Percentiles rank a stretch among this genome's conserved stretches.
phyloP scores from a whole-genome alignment of 2,888 invertebrate genomes.

The Lithophane socia region DNA sequence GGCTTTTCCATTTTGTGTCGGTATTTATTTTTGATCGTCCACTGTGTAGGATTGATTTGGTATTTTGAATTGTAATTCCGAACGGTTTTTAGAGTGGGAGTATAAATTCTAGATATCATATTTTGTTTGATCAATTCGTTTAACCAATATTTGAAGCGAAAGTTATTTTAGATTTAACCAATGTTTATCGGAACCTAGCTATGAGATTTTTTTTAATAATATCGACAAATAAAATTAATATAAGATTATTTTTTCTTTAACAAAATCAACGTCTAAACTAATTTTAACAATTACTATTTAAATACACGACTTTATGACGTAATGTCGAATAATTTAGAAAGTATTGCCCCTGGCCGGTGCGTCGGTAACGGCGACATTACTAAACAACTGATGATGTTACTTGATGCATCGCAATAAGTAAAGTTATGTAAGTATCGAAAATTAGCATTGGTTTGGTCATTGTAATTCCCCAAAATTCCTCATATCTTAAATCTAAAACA shows the following conservation, averaged over 20 bases:
- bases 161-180: constrained; percentile 6
- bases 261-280: neutral
- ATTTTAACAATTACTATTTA: neutral
- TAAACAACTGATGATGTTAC: constrained; percentile 52
- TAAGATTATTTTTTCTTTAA: neutral
- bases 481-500: constrained; percentile 48
- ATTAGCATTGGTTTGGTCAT: constrained; percentile 8
- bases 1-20: constrained; percentile 23
- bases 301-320: constrained; percentile 14
- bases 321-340: constrained; percentile 65
- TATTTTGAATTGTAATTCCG: constrained; percentile 28
- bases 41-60: constrained; percentile 20
- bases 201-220: neutral
- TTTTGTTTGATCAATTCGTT: constrained; percentile 4
- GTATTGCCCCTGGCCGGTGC: constrained; percentile 16
- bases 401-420: constrained; percentile 59
- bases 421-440: constrained; percentile 39
- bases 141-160: neutral
- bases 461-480: neutral
- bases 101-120: neutral
- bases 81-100: constrained; percentile 12
- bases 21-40: constrained; percentile 45
- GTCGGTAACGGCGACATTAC: constrained; percentile 43
- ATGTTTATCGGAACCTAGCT: neutral
- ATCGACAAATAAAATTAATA: neutral